These are phyloP conservation scores for Pseudomyrmex dendroicus DNA, from an alignment of 1,140 invertebrate genomes.

Conservation along the genomic window DNA sequence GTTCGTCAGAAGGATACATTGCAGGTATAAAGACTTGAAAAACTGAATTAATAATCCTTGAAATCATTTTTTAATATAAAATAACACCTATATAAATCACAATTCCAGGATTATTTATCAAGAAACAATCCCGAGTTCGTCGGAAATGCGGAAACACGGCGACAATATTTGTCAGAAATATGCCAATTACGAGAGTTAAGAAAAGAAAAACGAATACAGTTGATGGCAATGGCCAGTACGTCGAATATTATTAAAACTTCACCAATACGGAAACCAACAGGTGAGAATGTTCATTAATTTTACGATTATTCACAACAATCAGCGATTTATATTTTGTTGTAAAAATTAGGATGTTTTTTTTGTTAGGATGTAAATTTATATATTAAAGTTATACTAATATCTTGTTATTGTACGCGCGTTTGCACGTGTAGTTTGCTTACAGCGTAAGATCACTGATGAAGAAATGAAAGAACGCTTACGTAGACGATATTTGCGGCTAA, in stretches of 20 bases:
- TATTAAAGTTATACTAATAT: background rate
- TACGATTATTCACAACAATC: conserved; percentile 32
- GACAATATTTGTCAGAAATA: conserved; percentile 82
- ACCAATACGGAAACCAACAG: conserved; percentile 69
- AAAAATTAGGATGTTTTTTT: background rate
- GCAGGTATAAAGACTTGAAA: conserved; percentile 66
- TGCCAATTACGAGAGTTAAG: conserved; percentile 80
- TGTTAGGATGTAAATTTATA: no score
- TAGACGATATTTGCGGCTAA: conserved; percentile 83
- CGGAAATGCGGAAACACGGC: conserved; percentile 81
- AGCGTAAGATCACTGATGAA: conserved; percentile 82
- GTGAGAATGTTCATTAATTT: conserved; percentile 63
- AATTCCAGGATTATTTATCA: conserved; percentile 81
- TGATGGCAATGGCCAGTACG: conserved; percentile 80
- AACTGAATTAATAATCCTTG: background rate
- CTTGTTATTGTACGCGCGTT: background rate
- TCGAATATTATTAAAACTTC: conserved; percentile 67
- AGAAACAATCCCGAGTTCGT: conserved; percentile 82
- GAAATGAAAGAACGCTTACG: conserved; percentile 83
- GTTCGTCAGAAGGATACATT: conserved; percentile 69
- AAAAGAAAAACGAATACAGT: conserved; percentile 79
- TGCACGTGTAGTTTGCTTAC: conserved; percentile 73
- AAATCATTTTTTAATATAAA: background rate
- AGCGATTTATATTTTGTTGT: conserved; percentile 9
- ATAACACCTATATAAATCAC: background rate